Evolutionary conservation across 2,113 vertebrate species (phyloP).

Genomic region (Ancistrus triradiatus): DNA sequence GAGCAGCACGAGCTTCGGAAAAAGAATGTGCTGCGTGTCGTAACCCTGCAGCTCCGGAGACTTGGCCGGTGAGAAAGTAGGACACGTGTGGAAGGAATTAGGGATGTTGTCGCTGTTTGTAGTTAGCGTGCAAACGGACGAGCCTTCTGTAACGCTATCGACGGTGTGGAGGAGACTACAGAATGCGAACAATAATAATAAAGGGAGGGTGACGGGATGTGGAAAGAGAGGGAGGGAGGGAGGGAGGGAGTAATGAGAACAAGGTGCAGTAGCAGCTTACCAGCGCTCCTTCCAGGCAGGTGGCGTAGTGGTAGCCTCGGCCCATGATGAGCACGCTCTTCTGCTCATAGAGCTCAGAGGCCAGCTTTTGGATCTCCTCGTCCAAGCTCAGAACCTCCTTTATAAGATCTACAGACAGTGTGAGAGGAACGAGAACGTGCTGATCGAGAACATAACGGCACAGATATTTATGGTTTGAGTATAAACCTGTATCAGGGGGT

Average conservation of each 20-base stretch:
- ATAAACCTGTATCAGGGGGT: no score
- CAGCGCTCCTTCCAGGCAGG: conserved; percentile 93
- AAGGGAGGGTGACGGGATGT: no score
- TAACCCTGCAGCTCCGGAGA: neutral
- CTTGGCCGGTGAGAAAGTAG: neutral
- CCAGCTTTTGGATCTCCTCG: conserved; percentile 93
- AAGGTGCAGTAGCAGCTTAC: conserved; percentile 61
- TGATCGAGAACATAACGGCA: no score
- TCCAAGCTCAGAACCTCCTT: conserved; percentile 94
- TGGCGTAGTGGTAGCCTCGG: conserved; percentile 93
- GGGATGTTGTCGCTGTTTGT: neutral
- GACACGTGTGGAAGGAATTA: conserved; percentile 1
- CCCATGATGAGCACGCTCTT: conserved; percentile 98
- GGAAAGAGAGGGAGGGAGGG: neutral
- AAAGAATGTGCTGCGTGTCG: neutral
- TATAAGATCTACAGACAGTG: conserved; percentile 76
- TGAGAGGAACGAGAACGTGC: accelerated
- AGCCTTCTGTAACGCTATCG: neutral
- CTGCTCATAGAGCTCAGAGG: conserved; percentile 90
- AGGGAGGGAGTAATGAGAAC: neutral
- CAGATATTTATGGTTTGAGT: no score
- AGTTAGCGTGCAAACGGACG: neutral
- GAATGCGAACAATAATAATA: neutral
- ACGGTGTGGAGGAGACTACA: neutral
- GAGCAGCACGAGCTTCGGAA: neutral